Evolutionary conservation across 2,113 vertebrate species (phyloP), one percentile per base, ranked within the genome.

Genomic region (Eulemur rufifrons): DNA sequence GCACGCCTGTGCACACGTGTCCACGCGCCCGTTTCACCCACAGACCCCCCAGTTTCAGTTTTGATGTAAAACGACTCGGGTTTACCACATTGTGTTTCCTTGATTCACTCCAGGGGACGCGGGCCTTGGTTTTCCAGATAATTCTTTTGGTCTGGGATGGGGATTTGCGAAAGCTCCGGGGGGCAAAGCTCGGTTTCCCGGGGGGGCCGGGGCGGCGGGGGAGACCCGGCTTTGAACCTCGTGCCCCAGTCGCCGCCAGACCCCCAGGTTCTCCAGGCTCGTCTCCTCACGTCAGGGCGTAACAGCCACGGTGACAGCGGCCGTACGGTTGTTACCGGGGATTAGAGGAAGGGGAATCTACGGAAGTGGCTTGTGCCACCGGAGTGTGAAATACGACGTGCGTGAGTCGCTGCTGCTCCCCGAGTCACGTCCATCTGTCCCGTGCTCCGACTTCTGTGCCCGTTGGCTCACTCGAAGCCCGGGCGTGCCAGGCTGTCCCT

Each of bases 1-100:
- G 1, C 2, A 15, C 50, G 32, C 64, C 8, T 5, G 1, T 9
- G 21, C 4, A 12, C 39, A 0, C 0, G 9, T 34, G 1, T 37
- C 6, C 47, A 6, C 5, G 18, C 1, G 13, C 14, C 42, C 37
- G 2, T 29, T 59, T 34, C 50, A 21, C 18, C 14, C 54, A 34
- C 20, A 17, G 47, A 56, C 18, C 13, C 39, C 8, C 17, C 34
- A 34, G 73, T 37, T 77, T 84, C 37, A 34, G 20, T 66, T 64
- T n/a, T 92, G 3, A 76, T 71, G 37, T 59, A 80, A 83, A 54
- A 42, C 21, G 25, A 68, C 25, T 68, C 56, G 21, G 9, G 34
- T 27, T 68, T 37, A 32, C 20, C 27, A 20, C 1, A 76, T 20
- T 45, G 20, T 14, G 9, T 63, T 77, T 27, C 54, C 7, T 42